phyloP scores from a whole-genome alignment of 2,888 invertebrate genomes.

The Ennomos erosarius region DNA sequence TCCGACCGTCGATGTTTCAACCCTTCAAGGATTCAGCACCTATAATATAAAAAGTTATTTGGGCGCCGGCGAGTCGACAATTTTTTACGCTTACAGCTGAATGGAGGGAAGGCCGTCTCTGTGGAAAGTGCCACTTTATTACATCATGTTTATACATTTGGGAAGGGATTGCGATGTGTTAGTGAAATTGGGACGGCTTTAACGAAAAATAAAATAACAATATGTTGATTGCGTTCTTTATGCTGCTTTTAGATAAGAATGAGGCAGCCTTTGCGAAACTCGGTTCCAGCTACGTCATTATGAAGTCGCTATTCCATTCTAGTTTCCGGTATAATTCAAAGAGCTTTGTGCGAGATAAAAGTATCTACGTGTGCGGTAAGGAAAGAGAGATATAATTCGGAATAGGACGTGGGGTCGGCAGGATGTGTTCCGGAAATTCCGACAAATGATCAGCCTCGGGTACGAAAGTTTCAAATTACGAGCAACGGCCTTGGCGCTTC shows the following conservation, averaged over 20 bases:
- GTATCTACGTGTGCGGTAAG: slow-evolving; percentile 26
- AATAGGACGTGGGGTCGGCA: slow-evolving; percentile 48
- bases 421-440: slow-evolving; percentile 58
- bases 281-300: slow-evolving; percentile 17
- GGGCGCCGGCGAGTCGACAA: slow-evolving; percentile 55
- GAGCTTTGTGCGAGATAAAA: slow-evolving; percentile 29
- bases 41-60: slow-evolving; percentile 74
- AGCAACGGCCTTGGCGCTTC: slow-evolving; percentile 41
- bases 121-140: slow-evolving; percentile 44
- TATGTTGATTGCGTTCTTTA: slow-evolving; percentile 27
- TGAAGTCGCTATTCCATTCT: slow-evolving; percentile 16
- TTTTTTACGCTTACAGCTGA: slow-evolving; percentile 58
- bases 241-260: slow-evolving; percentile 5
- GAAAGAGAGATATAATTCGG: slow-evolving; percentile 51
- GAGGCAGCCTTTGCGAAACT: slow-evolving; percentile 3
- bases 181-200: slow-evolving; percentile 30
- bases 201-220: slow-evolving; percentile 29
- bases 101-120: slow-evolving; percentile 55
- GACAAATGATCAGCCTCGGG: slow-evolving; percentile 61
- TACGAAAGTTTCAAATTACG: slow-evolving; percentile 63
- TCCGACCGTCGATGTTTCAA: slow-evolving; percentile 74
- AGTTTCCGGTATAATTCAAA: slow-evolving; percentile 22
- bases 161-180: slow-evolving; percentile 39
- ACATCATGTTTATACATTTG: slow-evolving; percentile 47
- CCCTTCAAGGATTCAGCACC: slow-evolving; percentile 66